Conservation (phyloP, 2,888 invertebrate species). For the Trichogramma evanescens region DNA sequence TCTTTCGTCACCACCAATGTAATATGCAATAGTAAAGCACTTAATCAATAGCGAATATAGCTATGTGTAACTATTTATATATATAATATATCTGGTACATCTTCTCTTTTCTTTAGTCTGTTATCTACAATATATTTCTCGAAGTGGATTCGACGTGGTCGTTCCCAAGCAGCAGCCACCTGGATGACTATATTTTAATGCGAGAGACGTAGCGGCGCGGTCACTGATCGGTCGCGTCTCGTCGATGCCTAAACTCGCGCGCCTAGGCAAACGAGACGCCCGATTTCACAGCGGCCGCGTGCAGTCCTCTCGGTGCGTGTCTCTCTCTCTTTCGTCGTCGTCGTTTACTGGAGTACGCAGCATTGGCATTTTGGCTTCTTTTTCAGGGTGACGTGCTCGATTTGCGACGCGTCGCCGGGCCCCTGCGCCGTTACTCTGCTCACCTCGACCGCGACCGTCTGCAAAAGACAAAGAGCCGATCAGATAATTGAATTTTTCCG, state of each 20-base stretch:
- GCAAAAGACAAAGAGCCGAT: not conserved
- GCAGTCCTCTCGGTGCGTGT: not conserved
- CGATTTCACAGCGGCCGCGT: not conserved
- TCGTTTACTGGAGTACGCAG: constrained; percentile 80
- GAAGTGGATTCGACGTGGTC: constrained; percentile 14
- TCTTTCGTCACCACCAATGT: constrained; percentile 29
- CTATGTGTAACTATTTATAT: constrained; percentile 33
- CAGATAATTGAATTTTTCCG: too few species aligned
- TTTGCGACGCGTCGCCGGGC: constrained; percentile 66
- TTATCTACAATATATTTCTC: constrained; percentile 30
- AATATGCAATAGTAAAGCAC: constrained; percentile 46
- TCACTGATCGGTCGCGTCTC: too few species aligned
- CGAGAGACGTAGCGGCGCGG: too few species aligned
- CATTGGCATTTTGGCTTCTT: constrained; percentile 94
- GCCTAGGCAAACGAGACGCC: not conserved
- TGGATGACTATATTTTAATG: too few species aligned
- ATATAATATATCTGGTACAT: constrained; percentile 3
- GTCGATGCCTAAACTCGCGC: not conserved
- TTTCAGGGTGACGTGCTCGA: constrained; percentile 87
- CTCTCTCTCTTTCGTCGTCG: not conserved
- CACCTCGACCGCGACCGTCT: constrained; percentile 53
- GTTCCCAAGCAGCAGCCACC: too few species aligned
- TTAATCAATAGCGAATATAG: constrained; percentile 41
- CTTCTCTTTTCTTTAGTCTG: too few species aligned
- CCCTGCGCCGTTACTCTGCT: constrained; percentile 67